phyloP scores from a whole-genome alignment of 2,797 vertebrate species.

The Rhinoraja longicauda region DNA sequence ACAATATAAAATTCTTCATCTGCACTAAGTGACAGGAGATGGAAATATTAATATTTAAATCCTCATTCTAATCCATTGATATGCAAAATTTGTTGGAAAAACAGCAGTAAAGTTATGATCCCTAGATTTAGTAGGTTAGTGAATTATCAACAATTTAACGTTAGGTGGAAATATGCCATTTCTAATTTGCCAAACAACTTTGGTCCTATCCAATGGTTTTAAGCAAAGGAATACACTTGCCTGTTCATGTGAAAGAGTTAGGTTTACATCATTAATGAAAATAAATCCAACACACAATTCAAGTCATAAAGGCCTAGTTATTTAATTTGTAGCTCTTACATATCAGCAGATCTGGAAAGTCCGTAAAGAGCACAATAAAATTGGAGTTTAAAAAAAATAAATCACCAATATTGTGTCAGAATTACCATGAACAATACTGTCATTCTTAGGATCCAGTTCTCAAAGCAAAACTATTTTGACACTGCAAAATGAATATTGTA shows the following conservation, averaged over 20 bases:
- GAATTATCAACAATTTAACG: background rate
- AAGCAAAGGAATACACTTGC: background rate
- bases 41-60: background rate
- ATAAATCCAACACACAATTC: background rate
- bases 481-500: background rate
- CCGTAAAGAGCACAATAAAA: background rate
- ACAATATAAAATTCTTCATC: background rate
- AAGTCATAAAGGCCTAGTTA: background rate
- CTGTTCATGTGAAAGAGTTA: background rate
- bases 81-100: background rate
- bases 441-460: background rate
- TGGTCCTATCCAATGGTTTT: background rate
- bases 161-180: background rate
- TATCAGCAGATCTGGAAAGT: background rate
- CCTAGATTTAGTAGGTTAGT: background rate
- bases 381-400: background rate
- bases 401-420: background rate
- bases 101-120: background rate
- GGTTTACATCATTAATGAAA: background rate
- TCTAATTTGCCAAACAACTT: background rate
- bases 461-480: background rate
- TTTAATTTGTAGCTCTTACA: background rate
- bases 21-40: background rate
- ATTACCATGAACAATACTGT: background rate
- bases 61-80: background rate